phyloP scores from a whole-genome alignment of 2,797 vertebrate genomes.

The Manis javanica region DNA sequence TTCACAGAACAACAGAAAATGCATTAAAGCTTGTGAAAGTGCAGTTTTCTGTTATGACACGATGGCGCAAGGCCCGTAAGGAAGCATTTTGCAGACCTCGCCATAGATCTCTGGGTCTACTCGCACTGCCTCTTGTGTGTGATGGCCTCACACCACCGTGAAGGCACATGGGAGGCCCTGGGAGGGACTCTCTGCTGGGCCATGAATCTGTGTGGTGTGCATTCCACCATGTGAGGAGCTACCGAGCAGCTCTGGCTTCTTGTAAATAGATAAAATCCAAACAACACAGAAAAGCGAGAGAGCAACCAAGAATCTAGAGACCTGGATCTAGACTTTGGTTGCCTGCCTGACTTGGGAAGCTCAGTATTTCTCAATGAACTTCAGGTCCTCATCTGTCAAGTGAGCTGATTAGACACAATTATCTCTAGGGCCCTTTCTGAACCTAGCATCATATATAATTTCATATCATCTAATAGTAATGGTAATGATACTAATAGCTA shows the following conservation, averaged over 20 bases:
- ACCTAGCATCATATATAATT: not conserved
- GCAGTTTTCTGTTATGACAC: not conserved
- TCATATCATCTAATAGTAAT: not conserved
- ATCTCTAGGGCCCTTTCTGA: not conserved
- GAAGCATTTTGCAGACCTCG: not conserved
- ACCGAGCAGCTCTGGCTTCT: not conserved
- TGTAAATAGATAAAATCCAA: not conserved
- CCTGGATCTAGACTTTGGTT: not conserved
- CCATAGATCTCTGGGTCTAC: not conserved
- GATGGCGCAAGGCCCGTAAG: not conserved
- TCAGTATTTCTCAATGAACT: not conserved
- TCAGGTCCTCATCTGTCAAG: not conserved
- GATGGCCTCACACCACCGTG: not conserved
- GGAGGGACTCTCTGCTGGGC: not conserved
- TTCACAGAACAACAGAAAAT: slow-evolving; percentile 37
- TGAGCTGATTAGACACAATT: not conserved
- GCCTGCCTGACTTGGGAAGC: not conserved
- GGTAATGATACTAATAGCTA: not conserved
- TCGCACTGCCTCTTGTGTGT: not conserved
- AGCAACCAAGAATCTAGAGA: not conserved
- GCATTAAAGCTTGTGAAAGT: not conserved
- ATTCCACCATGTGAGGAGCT: not conserved
- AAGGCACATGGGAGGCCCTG: not conserved
- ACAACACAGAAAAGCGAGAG: not conserved
- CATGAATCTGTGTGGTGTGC: not conserved